A percentile compares a stretch with the other conserved stretches of the same genome.
Conservation (phyloP, 2,888 invertebrate genomes). For the Andricus curvator region DNA sequence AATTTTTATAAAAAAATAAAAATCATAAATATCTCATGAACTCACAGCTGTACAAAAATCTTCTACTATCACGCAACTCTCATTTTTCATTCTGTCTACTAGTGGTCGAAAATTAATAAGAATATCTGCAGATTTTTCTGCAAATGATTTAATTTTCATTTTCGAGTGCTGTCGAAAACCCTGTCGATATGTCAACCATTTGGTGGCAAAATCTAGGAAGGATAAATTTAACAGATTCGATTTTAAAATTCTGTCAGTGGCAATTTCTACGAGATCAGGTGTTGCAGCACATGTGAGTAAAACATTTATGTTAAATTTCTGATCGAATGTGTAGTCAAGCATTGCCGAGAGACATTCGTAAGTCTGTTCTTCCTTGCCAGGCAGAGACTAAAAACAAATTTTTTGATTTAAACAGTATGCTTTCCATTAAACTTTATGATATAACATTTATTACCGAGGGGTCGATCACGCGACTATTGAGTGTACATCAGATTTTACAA, state of each 20-base stretch:
- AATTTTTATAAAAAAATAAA: neutral
- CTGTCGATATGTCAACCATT: neutral
- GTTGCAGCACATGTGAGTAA: neutral
- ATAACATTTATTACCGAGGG: no score
- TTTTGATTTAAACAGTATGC: neutral
- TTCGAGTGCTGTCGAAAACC: neutral
- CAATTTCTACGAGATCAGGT: neutral
- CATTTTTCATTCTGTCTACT: neutral
- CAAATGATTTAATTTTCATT: neutral
- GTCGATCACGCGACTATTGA: no score
- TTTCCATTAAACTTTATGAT: no score
- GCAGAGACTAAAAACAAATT: neutral
- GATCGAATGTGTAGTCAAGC: neutral
- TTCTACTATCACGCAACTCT: neutral
- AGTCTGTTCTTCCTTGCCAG: neutral
- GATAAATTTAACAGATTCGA: neutral
- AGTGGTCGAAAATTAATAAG: neutral
- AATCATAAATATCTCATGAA: neutral
- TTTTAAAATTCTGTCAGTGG: neutral
- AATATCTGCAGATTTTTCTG: neutral
- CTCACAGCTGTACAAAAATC: constrained; percentile 2
- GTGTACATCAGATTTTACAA: no score
- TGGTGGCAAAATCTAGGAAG: neutral
- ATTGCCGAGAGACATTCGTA: neutral
- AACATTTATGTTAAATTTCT: neutral